Evolutionary conservation across 2,113 vertebrate species (phyloP), one percentile per base, ranked within the genome.

Genomic region (Menura novaehollandiae): DNA sequence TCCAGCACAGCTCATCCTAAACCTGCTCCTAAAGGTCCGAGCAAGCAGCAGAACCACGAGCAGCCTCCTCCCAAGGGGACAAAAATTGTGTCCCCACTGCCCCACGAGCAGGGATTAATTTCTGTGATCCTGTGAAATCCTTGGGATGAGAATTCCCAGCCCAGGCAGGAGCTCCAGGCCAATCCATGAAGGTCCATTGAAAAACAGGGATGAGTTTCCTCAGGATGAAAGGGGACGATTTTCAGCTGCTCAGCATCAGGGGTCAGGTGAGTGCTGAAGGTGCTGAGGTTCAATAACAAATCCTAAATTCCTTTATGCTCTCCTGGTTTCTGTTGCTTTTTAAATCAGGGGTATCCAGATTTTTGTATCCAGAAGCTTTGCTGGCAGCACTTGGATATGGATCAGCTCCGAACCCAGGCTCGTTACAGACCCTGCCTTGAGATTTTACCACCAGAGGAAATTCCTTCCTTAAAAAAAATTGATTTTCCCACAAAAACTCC

Each of bases 401-500:
- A 49, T 11, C 53, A 32, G 39, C 18, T 60, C 15, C 41, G 7
- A 26, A 24, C 43, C 5, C 32, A 11, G 41, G 32, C 47, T 68
- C 39, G 22, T 53, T 20, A 28, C 9, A 9, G 41, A 51, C 24
- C n/a, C 27, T 37, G 52, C 46, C 53, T 37, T 21, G 7, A 28
- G 55, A 63, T 60, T 69, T 62, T 32, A 74, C 13, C 58, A 46
- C 9, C 64, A 52, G 49, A 71, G 63, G 37, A 28, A 26, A 44
- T 9, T 15, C 27, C n/a, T 35, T 22, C 26, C 4, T 1, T 26
- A 24, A 3, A 30, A 3, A 30, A n/a, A 51, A 13, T 3, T 15
- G 3, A 19, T 52, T 58, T 64, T 51, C 10, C 63, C 13, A 13
- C n/a, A 11, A 44, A 44, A 5, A 22, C 21, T 32, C 33, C 33